Percentiles rank a stretch among this genome's conserved stretches.
Conservation (phyloP, 64 coral and sea anemone species). For the Stichodactyla mertensii region DNA sequence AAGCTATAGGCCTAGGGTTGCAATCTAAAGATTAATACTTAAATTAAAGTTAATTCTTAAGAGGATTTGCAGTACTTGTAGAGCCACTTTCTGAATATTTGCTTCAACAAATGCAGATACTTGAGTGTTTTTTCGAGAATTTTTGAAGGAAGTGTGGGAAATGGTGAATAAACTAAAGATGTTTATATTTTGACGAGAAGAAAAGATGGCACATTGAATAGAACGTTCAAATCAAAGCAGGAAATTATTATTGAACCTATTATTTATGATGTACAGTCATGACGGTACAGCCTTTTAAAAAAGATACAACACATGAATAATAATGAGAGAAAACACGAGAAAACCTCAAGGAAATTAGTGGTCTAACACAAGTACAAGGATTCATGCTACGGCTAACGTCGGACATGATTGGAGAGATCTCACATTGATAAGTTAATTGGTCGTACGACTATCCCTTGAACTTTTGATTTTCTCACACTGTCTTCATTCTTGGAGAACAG, state of each 20-base stretch:
- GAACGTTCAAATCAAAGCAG: background rate
- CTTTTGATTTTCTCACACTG: background rate
- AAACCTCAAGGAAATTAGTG: conserved; percentile 4
- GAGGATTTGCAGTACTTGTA: no score
- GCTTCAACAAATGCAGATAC: no score
- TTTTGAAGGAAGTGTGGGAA: background rate
- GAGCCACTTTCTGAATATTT: no score
- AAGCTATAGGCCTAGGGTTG: no score
- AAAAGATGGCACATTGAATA: background rate
- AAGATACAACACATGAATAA: background rate
- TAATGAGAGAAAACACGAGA: background rate
- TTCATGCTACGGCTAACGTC: background rate
- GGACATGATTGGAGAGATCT: background rate
- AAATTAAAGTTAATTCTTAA: no score
- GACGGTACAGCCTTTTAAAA: background rate
- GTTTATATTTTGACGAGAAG: no score
- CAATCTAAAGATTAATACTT: no score
- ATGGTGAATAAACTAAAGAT: background rate
- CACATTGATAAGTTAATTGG: background rate
- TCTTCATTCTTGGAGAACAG: background rate
- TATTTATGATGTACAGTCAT: background rate
- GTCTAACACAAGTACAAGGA: background rate
- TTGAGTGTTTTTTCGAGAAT: no score
- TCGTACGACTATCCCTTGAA: background rate
- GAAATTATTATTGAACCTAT: background rate